Percentiles rank a stretch among this genome's conserved stretches.
Conservation (phyloP, 2,797 vertebrate species). For the Sitta carolinensis region DNA sequence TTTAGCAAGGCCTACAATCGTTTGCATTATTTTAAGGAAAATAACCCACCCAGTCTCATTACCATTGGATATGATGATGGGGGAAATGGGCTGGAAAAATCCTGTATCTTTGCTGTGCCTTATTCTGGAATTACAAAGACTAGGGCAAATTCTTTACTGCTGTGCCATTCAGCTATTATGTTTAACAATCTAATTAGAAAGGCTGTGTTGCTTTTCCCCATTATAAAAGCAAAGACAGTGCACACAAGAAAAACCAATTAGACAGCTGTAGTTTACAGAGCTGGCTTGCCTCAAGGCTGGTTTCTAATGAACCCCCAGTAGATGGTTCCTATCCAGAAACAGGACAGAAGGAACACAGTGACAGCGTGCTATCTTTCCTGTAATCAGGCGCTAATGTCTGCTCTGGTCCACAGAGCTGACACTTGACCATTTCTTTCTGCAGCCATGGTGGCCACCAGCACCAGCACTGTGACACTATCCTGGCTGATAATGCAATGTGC, state of each 20-base stretch:
- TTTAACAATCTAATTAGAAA: conserved; percentile 86
- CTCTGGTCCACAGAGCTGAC: not conserved
- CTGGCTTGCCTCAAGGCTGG: conserved; percentile 69
- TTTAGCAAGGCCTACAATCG: conserved; percentile 72
- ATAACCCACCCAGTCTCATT: conserved; percentile 69
- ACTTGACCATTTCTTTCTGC: not conserved
- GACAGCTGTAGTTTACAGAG: conserved; percentile 80
- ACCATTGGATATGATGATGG: conserved; percentile 74
- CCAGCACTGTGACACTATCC: not conserved
- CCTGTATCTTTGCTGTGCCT: conserved; percentile 73
- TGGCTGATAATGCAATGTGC: not conserved
- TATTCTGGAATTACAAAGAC: conserved; percentile 77
- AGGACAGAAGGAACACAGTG: conserved; percentile 54
- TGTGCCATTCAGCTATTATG: conserved; percentile 77
- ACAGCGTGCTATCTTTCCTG: not conserved
- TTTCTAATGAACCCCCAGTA: conserved; percentile 77
- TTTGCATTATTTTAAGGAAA: conserved; percentile 72
- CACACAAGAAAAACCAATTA: conserved; percentile 81
- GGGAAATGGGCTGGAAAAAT: conserved; percentile 79
- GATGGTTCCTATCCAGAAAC: conserved; percentile 68
- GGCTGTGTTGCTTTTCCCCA: conserved; percentile 73
- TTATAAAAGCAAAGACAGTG: conserved; percentile 78
- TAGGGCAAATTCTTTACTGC: conserved; percentile 78
- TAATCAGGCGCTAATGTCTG: not conserved
- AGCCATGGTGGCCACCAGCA: not conserved